Evolutionary conservation across 1,140 invertebrate species (phyloP).

Genomic region (Melitaea cinxia): DNA sequence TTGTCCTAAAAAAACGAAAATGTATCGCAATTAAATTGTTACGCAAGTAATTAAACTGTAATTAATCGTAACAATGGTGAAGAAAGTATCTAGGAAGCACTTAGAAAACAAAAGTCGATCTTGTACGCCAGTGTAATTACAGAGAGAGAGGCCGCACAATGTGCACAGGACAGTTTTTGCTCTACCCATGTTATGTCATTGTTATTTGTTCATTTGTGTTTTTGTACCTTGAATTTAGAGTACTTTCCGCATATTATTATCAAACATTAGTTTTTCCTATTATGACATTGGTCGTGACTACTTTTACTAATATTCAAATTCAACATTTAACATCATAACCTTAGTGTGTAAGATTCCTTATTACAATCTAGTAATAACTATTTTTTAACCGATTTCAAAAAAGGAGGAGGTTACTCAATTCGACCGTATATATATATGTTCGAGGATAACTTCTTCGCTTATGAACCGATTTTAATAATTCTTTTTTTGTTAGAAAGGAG

Average conservation of each 20-base stretch:
- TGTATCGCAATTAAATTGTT: not conserved
- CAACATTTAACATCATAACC: no score
- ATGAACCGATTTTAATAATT: no score
- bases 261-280: not conserved
- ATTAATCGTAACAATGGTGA: slow-evolving; percentile 32
- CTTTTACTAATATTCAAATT: no score
- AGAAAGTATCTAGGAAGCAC: slow-evolving; percentile 48
- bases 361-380: no score
- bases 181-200: no score
- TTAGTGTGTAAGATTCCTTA: no score
- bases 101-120: slow-evolving; percentile 50
- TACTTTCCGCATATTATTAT: slow-evolving; percentile 54
- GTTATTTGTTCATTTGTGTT: slow-evolving; percentile 34
- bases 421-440: no score
- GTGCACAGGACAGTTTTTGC: slow-evolving; percentile 47
- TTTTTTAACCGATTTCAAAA: no score
- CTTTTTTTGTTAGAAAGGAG: no score
- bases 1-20: not conserved
- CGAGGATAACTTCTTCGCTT: no score
- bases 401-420: no score
- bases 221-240: slow-evolving; percentile 10
- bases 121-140: slow-evolving; percentile 43
- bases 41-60: slow-evolving; percentile 7
- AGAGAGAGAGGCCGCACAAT: slow-evolving; percentile 43
- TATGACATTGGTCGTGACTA: not conserved